phyloP scores from a whole-genome alignment of 2,113 vertebrate species.

The Solea solea region DNA sequence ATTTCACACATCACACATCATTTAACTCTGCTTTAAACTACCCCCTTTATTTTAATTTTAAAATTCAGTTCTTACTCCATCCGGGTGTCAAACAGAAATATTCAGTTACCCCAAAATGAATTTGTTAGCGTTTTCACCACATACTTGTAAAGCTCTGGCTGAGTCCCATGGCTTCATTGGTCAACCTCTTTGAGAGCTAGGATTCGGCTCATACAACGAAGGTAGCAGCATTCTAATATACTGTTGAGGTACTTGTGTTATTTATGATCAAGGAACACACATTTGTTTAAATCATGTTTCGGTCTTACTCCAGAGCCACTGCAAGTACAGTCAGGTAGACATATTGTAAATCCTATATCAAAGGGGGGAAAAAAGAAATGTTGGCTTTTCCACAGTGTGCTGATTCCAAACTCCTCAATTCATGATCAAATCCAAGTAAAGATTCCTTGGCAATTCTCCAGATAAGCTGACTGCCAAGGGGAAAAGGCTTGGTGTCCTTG shows the following conservation, averaged over 20 bases:
- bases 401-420: slow-evolving; percentile 74
- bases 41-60: slow-evolving; percentile 21
- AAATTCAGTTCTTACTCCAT: slow-evolving; percentile 43
- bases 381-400: slow-evolving; percentile 67
- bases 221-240: slow-evolving; percentile 76
- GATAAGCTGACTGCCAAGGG: slow-evolving; percentile 41
- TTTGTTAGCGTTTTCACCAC: slow-evolving; percentile 71
- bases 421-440: slow-evolving; percentile 69
- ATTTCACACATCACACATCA: slow-evolving; percentile 45
- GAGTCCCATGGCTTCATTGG: slow-evolving; percentile 82
- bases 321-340: slow-evolving; percentile 65
- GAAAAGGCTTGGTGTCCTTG: slow-evolving; percentile 61
- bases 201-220: slow-evolving; percentile 75
- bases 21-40: slow-evolving; percentile 46
- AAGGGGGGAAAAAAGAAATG: slow-evolving; percentile 36
- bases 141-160: slow-evolving; percentile 82
- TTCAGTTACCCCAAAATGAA: slow-evolving; percentile 58
- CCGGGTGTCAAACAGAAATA: slow-evolving; percentile 61
- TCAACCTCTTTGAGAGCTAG: slow-evolving; percentile 80
- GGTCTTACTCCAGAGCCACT: slow-evolving; percentile 57
- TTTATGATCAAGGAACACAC: slow-evolving; percentile 64
- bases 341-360: slow-evolving; percentile 74
- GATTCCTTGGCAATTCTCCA: slow-evolving; percentile 65
- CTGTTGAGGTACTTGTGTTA: slow-evolving; percentile 73
- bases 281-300: slow-evolving; percentile 59